Conservation (phyloP, 2,113 vertebrate genomes). For the Charadrius vociferus region DNA sequence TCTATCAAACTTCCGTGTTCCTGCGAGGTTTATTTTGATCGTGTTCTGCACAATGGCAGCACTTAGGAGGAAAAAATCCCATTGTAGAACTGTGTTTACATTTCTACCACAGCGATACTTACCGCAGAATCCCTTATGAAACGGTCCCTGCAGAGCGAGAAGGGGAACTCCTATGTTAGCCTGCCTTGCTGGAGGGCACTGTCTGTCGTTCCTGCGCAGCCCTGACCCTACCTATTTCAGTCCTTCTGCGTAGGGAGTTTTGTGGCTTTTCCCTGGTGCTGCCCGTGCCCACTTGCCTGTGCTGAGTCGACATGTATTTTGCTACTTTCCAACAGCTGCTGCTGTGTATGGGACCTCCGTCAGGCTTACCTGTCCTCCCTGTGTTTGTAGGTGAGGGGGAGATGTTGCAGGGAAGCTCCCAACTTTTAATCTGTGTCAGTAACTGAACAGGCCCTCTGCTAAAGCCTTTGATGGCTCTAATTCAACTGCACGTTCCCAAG, state of each 20-base stretch:
- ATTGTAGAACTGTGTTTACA: neutral
- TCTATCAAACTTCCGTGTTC: neutral
- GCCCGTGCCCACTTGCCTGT: neutral
- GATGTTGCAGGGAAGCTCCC: neutral
- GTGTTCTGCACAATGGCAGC: neutral
- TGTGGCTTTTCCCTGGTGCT: neutral
- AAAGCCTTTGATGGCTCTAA: neutral
- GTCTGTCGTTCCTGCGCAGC: neutral
- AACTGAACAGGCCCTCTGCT: neutral
- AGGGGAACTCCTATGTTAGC: fast-evolving
- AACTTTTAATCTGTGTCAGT: neutral
- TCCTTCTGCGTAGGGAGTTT: neutral
- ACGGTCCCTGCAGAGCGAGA: neutral
- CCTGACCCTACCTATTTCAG: neutral
- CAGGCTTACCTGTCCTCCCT: neutral
- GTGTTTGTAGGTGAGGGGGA: no score
- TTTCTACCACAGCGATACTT: neutral
- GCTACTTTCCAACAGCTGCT: neutral
- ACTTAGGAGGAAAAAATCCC: neutral
- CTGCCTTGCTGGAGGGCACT: neutral
- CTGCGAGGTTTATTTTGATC: neutral
- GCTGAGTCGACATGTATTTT: fast-evolving
- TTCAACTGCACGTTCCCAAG: fast-evolving
- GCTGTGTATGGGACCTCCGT: neutral
- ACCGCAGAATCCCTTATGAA: neutral